A percentile compares a stretch with the other conserved stretches of the same genome.
Conservation (phyloP, 2,888 invertebrate species). For the Dilophus febrilis region DNA sequence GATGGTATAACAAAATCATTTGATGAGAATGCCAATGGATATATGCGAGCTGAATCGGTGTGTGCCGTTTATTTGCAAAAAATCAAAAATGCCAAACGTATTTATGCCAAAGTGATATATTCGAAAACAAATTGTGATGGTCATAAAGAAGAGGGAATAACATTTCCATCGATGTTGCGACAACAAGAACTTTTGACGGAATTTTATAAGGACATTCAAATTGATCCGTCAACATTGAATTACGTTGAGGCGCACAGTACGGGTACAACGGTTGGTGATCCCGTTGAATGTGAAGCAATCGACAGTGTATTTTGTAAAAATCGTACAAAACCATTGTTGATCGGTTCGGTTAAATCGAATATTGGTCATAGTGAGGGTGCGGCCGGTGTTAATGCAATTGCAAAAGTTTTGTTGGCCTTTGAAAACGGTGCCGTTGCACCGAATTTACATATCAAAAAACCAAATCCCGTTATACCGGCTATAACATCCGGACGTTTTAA, state of each 20-base stretch:
- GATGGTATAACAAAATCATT: slow-evolving; percentile 85
- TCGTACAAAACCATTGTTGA: slow-evolving; percentile 48
- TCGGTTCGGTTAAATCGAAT: slow-evolving; percentile 78
- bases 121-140: background rate
- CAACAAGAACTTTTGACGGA: slow-evolving; percentile 27
- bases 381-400: slow-evolving; percentile 49
- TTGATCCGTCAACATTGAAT: slow-evolving; percentile 33
- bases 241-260: slow-evolving; percentile 32
- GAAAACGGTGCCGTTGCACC: slow-evolving; percentile 65
- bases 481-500: slow-evolving; percentile 42
- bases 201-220: slow-evolving; percentile 32
- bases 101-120: slow-evolving; percentile 45
- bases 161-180: slow-evolving; percentile 16
- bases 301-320: slow-evolving; percentile 53
- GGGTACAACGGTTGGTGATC: slow-evolving; percentile 34
- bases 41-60: slow-evolving; percentile 32
- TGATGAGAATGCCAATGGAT: slow-evolving; percentile 38
- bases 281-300: slow-evolving; percentile 63
- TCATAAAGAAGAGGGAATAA: slow-evolving; percentile 13
- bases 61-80: slow-evolving; percentile 34
- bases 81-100: slow-evolving; percentile 37
- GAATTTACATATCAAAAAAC: slow-evolving; percentile 59
- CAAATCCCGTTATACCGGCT: slow-evolving; percentile 42
- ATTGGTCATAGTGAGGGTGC: slow-evolving; percentile 75
- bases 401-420: slow-evolving; percentile 68